These are phyloP conservation scores for Sialis lutaria DNA, from an alignment of 2,888 invertebrate species.

Conservation along the genomic window DNA sequence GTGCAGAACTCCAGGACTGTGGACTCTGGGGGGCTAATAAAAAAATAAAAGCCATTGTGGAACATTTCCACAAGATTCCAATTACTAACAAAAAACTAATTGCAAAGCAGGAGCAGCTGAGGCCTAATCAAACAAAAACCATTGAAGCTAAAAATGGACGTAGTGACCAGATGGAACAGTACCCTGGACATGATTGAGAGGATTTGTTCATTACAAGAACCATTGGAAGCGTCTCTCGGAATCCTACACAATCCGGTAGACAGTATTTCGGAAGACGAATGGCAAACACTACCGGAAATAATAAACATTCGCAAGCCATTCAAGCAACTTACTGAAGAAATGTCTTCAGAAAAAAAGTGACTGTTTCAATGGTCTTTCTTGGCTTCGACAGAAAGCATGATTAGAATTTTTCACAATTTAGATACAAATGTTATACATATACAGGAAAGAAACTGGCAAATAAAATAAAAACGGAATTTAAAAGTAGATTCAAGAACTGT, in stretches of 20 bases:
- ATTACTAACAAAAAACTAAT: constrained; percentile 9
- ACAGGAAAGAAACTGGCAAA: too few species aligned
- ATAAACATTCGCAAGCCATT: background rate
- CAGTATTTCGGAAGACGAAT: background rate
- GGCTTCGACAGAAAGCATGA: background rate
- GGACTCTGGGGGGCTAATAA: constrained; percentile 11
- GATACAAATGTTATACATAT: too few species aligned
- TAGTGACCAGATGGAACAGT: background rate
- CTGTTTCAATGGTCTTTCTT: background rate
- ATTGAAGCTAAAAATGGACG: constrained; percentile 1
- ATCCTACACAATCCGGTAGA: background rate
- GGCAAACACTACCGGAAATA: background rate
- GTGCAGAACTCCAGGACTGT: constrained; percentile 12
- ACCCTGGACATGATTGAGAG: background rate
- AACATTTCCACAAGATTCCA: constrained; percentile 14
- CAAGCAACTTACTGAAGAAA: background rate
- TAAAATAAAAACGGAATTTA: too few species aligned
- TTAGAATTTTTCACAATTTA: too few species aligned
- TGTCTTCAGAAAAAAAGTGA: constrained; percentile 1
- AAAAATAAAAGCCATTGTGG: constrained; percentile 14
- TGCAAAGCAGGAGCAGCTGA: constrained; percentile 1
- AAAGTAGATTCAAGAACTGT: too few species aligned
- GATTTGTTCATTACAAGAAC: background rate
- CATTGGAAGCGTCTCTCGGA: background rate
- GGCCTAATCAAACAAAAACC: background rate